Percentiles rank a stretch among this genome's conserved stretches.
These are phyloP conservation scores for Acanthosepion pharaonis DNA, from an alignment of 2,888 invertebrate species.

Conservation along the genomic window DNA sequence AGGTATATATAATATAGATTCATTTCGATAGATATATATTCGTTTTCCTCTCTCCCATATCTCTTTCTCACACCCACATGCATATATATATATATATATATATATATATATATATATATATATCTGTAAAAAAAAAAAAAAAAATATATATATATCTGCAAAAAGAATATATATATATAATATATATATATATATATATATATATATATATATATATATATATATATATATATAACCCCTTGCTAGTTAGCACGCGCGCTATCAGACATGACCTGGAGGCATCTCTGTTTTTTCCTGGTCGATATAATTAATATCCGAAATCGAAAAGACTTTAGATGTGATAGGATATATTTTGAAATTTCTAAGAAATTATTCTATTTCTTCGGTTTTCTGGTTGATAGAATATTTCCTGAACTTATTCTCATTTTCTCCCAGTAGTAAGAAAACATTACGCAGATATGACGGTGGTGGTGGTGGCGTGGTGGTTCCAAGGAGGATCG, in stretches of 20 bases:
- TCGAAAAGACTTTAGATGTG: not conserved
- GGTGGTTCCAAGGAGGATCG: not conserved
- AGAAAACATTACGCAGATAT: not conserved
- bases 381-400: not conserved
- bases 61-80: too few relatives aligned
- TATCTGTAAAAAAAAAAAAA: too few relatives aligned
- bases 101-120: not conserved
- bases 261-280: conserved; percentile 7
- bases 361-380: not conserved
- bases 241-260: not conserved
- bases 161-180: not conserved
- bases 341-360: not conserved
- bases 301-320: conserved; percentile 33
- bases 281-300: not conserved
- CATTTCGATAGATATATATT: too few relatives aligned
- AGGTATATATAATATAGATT: not conserved
- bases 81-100: too few relatives aligned
- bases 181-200: not conserved
- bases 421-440: not conserved
- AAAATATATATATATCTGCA: too few relatives aligned
- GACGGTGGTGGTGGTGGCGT: not conserved
- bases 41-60: too few relatives aligned
- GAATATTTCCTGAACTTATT: not conserved
- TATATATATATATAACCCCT: not conserved
- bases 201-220: not conserved